A percentile compares a stretch with the other conserved stretches of the same genome.
These are phyloP conservation scores for Neoniphon sammara DNA, from an alignment of 2,797 vertebrate species.

Conservation along the genomic window DNA sequence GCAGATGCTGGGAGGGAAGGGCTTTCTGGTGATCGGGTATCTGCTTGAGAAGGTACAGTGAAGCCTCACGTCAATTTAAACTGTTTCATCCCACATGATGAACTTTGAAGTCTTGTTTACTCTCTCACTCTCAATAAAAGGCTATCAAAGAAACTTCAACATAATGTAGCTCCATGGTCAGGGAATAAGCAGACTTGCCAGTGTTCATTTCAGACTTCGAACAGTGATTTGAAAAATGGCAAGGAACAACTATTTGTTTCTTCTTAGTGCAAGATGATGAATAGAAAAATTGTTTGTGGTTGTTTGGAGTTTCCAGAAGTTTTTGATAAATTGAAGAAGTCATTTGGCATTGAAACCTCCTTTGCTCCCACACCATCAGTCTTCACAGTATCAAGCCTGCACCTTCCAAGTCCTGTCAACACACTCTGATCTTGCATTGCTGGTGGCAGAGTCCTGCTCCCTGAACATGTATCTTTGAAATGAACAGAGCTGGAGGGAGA, in stretches of 20 bases:
- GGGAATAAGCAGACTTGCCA: constrained; percentile 1
- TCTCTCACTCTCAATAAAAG: not conserved
- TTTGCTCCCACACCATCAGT: constrained; percentile 2
- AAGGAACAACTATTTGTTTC: not conserved
- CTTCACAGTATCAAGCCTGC: constrained; percentile 23
- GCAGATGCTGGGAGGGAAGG: constrained; percentile 97
- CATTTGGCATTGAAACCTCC: constrained; percentile 16
- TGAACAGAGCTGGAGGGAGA: constrained; percentile 44
- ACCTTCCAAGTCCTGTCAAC: constrained; percentile 36
- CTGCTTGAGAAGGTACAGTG: constrained; percentile 95
- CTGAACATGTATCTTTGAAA: constrained; percentile 54
- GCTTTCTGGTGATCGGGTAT: constrained; percentile 97
- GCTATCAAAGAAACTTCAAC: not conserved
- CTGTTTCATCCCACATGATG: not conserved
- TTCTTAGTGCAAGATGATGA: constrained; percentile 9
- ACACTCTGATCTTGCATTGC: constrained; percentile 47
- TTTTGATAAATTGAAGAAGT: constrained; percentile 10
- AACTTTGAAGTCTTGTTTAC: not conserved
- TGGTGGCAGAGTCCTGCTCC: constrained; percentile 42
- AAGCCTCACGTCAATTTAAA: not conserved
- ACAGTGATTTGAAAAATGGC: constrained; percentile 3
- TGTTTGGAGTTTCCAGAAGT: constrained; percentile 6
- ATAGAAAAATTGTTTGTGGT: constrained; percentile 4
- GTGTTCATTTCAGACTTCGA: not conserved
- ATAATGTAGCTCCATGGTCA: not conserved